Base-by-base conservation (phyloP, 1,140 invertebrate species). In the Heliothis subflexa region DNA sequence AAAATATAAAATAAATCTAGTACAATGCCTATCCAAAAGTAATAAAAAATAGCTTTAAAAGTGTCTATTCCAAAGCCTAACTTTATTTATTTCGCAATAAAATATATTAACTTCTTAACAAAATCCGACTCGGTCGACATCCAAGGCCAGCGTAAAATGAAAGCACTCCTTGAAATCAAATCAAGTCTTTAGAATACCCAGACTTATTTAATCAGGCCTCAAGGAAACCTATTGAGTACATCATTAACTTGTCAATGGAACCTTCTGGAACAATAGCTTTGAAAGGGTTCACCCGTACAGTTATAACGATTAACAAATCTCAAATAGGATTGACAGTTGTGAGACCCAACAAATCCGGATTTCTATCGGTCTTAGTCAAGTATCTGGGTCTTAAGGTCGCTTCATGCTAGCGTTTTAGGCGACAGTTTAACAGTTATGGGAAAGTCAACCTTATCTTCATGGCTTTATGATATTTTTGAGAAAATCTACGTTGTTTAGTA, bases 301-400 rank as follows among this genome's bases (percentile, higher is more conserved):
- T 66, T 66, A 66, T 66, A 40, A 45, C 16, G 40, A 66, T 66
- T 66, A 61, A 66, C 62, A 18, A 66, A 66, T 66, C 33, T 40
- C 62, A 66, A 66, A 47, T 18, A 64, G n/a, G 61, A 64, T 64
- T 64, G 33, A 45, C 61, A 45, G 61, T 18, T 14, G 16, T 16
- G 33, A 45, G 61, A n/a, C 40, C 40, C 9, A 21, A 57, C 54
- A 45, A 45, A 16, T 64, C n/a, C 40, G 16, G 47, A 16, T 14
- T 47, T 14, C 9, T n/a, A 62, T 62, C 14, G 55, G 18, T 57
- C 55, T 28, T 59, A 28, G 21, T 59, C 55, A 59, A 59, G 55
- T 59, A 25, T 28, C 21, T 40, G 33, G 33, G 33, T 59, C 21
- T 59, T 57, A 40, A 40, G 33, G 33, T 40, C 33, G 33, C 4